phyloP scores from a whole-genome alignment of 1,140 invertebrate species.

The Drosophila fuyamai region DNA sequence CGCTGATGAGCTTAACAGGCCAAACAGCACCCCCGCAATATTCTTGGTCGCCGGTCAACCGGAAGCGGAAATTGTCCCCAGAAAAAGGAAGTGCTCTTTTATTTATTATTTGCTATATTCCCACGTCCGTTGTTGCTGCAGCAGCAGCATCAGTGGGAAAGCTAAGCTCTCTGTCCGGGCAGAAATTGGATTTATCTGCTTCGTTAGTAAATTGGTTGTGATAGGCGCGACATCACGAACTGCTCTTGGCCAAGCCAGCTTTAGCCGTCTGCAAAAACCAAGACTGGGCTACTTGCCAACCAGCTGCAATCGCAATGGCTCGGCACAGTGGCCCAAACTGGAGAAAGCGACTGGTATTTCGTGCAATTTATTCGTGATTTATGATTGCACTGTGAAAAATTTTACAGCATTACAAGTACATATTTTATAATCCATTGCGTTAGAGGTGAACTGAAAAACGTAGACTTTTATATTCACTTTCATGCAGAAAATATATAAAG shows the following conservation, averaged over 20 bases:
- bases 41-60: constrained; percentile 57
- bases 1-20: constrained; percentile 69
- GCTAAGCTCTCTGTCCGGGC: constrained; percentile 58
- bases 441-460: too few relatives aligned
- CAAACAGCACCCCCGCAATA: constrained; percentile 30
- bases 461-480: too few relatives aligned
- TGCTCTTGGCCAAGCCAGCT: constrained; percentile 38
- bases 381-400: background rate
- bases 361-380: background rate
- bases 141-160: constrained; percentile 7
- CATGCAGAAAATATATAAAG: too few relatives aligned
- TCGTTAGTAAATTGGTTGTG: constrained; percentile 84
- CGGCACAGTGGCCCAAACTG: constrained; percentile 21
- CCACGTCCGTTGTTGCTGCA: constrained; percentile 19
- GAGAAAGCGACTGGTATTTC: background rate
- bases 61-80: constrained; percentile 77
- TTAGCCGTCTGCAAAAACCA: constrained; percentile 34
- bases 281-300: constrained; percentile 57
- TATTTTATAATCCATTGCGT: too few relatives aligned
- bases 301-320: constrained; percentile 51
- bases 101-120: constrained; percentile 32
- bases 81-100: constrained; percentile 40
- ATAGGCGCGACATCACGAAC: constrained; percentile 71
- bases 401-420: too few relatives aligned
- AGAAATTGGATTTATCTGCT: constrained; percentile 83